A percentile compares a stretch with the other conserved stretches of the same genome.
Conservation (phyloP, 1,140 invertebrate species). For the Diachasmimorpha longicaudata region DNA sequence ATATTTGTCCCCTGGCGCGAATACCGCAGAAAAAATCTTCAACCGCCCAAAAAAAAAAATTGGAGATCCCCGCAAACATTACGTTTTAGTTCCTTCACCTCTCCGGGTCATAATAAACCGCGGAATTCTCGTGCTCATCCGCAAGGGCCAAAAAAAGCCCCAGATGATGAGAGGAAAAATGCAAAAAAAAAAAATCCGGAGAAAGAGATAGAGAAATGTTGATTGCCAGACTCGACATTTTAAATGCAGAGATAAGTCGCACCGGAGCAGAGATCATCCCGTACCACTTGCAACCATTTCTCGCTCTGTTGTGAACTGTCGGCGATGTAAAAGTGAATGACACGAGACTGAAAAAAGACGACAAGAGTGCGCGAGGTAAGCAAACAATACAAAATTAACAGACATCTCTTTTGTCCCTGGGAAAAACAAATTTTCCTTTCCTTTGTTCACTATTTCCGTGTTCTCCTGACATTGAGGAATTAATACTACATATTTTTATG, state of each 20-base stretch:
- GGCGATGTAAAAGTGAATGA: conserved; percentile 13
- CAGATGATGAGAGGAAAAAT: neutral
- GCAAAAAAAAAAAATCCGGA: neutral
- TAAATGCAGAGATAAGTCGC: conserved; percentile 23
- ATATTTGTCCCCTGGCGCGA: too few species aligned
- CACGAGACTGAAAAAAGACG: conserved; percentile 1
- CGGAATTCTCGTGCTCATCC: conserved; percentile 13
- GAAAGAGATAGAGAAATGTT: neutral
- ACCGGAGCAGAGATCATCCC: conserved; percentile 14
- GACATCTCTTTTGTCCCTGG: neutral
- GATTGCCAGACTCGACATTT: conserved; percentile 18
- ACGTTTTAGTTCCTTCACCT: neutral
- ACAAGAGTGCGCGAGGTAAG: neutral
- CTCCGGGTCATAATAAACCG: conserved; percentile 9
- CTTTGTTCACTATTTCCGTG: neutral
- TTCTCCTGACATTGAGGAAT: neutral
- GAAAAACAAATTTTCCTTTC: neutral
- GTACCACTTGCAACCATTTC: neutral
- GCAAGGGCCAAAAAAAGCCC: neutral
- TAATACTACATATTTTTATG: conserved; percentile 1
- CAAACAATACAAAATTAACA: conserved; percentile 19
- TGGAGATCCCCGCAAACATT: neutral
- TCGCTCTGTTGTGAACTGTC: neutral
- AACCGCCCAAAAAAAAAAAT: neutral
- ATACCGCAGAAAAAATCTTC: neutral